Conservation (phyloP, 2,797 vertebrate species). For the Xenops minutus region DNA sequence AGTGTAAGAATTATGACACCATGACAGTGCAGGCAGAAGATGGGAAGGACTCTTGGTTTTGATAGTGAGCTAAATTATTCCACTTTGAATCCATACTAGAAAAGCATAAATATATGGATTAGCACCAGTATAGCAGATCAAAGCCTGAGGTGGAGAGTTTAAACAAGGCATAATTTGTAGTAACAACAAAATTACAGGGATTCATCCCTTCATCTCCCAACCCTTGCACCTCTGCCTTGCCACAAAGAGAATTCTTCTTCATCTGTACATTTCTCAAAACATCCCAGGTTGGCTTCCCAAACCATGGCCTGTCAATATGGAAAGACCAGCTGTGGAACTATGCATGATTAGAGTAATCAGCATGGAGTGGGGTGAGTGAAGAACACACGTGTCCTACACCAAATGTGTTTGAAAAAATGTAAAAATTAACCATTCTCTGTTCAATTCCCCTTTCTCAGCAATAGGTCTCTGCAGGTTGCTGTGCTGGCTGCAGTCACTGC, state of each 20-base stretch:
- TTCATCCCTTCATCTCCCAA: neutral
- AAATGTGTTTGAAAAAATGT: neutral
- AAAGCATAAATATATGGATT: neutral
- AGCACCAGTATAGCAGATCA: neutral
- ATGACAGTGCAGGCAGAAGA: neutral
- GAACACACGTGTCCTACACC: neutral
- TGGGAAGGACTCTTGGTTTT: neutral
- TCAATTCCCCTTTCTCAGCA: neutral
- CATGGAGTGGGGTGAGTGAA: neutral
- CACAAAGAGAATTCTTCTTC: neutral
- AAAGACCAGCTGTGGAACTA: neutral
- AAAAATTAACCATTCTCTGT: neutral
- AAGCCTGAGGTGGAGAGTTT: neutral
- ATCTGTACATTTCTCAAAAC: neutral
- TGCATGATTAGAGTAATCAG: fast-evolving
- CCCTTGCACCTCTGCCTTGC: neutral
- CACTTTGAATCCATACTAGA: neutral
- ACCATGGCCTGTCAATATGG: no score
- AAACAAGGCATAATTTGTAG: neutral
- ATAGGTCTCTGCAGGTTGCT: fast-evolving
- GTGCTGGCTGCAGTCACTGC: neutral
- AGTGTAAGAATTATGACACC: neutral
- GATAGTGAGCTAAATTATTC: neutral
- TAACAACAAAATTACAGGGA: neutral
- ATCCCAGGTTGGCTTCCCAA: neutral